Base-by-base conservation (phyloP, 1,140 invertebrate species). In the Halesus radiatus region DNA sequence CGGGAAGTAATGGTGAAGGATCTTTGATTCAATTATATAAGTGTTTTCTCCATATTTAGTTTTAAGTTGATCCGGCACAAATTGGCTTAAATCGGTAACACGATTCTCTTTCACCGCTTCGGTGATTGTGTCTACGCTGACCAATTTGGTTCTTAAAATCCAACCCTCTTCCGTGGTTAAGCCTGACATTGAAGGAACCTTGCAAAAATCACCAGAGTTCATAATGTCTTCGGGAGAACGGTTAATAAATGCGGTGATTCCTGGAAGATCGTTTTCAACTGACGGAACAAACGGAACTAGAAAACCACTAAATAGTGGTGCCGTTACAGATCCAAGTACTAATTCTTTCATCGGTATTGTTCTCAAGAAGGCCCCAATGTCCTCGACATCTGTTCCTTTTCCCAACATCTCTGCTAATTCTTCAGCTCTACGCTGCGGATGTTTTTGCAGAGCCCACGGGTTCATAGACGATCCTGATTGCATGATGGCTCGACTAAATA, bases 371-470 rank as follows among this genome's bases (percentile, higher is more conserved):
- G 76, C 62, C 53, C 52, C 13, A 85, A 84, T 10, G 86, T 79
- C 81, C n/a, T n/a, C n/a, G n/a, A n/a, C n/a, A n/a, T n/a, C n/a
- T n/a, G n/a, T n/a, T n/a, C n/a, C n/a, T n/a, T 89, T 92, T 79
- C 91, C 91, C 5, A 93, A 85, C 2, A 85, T 84, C 29, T 85
- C 81, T 3, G 90, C 91, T 15, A 94, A 83, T 78, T 87, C 84
- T 22, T 89, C 86, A 1, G 92, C 90, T 83, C 90, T 89, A 76
- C 87, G 86, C 18, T 86, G 81, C 0, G 91, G 88, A 74, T 91
- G 86, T 23, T 85, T 83, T 26, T 91, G 85, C 3, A 91, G 86
- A n/a, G 91, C 89, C 92, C 92, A 94, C 8, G 90, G 86, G 84
- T 88, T n/a, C n/a, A n/a, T n/a, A n/a, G n/a, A n/a, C n/a, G n/a